These are phyloP conservation scores for Drosophila tropicalis DNA, from an alignment of 1,140 invertebrate genomes.

Conservation along the genomic window DNA sequence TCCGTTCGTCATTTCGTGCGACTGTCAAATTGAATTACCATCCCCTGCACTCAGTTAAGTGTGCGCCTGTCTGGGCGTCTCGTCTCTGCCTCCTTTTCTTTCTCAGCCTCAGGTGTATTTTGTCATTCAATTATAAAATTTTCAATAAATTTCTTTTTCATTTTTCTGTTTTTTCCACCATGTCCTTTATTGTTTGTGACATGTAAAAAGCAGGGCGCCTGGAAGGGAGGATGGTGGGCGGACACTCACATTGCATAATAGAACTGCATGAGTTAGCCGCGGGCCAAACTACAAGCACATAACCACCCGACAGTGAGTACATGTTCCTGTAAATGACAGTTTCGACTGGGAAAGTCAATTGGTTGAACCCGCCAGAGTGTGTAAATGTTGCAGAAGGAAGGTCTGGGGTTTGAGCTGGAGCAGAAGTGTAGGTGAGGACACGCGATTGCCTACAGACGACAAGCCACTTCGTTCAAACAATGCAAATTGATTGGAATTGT, in stretches of 20 bases:
- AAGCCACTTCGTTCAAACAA: slow-evolving; percentile 4
- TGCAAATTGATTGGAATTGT: slow-evolving; percentile 15
- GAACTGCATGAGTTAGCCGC: slow-evolving; percentile 22
- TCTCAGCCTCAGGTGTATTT: slow-evolving; percentile 67
- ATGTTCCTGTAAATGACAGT: slow-evolving; percentile 57
- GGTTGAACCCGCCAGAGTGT: slow-evolving; percentile 14
- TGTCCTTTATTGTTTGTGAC: slow-evolving; percentile 73
- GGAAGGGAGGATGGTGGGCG: slow-evolving; percentile 8
- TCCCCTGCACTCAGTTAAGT: background rate
- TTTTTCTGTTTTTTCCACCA: slow-evolving; percentile 1
- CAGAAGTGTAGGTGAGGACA: slow-evolving; percentile 12
- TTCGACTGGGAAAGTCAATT: slow-evolving; percentile 57
- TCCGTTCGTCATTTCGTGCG: slow-evolving; percentile 45
- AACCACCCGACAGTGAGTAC: slow-evolving; percentile 9
- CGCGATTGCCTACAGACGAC: slow-evolving; percentile 13
- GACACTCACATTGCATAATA: slow-evolving; percentile 25
- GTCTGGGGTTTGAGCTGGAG: too few relatives aligned
- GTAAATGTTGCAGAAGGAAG: background rate
- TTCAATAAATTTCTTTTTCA: slow-evolving; percentile 62
- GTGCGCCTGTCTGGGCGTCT: slow-evolving; percentile 20
- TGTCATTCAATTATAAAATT: slow-evolving; percentile 81
- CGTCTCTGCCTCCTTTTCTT: slow-evolving; percentile 38
- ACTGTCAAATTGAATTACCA: slow-evolving; percentile 77
- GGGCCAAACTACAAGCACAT: slow-evolving; percentile 5
- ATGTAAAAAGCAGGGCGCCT: slow-evolving; percentile 19